Evolutionary conservation across 2,888 invertebrate species (phyloP).

Genomic region (Hylaea fasciaria): DNA sequence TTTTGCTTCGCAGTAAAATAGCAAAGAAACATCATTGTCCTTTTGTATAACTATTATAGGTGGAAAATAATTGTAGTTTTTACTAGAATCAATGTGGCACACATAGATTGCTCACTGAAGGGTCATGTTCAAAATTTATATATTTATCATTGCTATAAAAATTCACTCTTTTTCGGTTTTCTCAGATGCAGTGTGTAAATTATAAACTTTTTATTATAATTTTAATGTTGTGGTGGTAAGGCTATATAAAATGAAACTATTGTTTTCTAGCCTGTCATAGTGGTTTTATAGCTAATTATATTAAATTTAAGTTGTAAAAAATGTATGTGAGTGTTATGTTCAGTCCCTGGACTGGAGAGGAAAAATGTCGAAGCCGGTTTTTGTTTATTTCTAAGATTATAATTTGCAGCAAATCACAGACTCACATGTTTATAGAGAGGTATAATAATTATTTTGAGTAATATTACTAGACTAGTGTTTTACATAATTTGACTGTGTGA

Average conservation of each 20-base stretch:
- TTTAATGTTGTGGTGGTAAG: conserved; percentile 42
- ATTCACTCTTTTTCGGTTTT: conserved; percentile 21
- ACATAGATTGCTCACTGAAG: conserved; percentile 36
- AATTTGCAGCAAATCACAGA: conserved; percentile 35
- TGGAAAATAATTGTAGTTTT: conserved; percentile 28
- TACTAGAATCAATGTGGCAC: conserved; percentile 14
- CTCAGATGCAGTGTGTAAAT: conserved; percentile 27
- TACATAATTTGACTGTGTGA: neutral
- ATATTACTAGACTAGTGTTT: neutral
- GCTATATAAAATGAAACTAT: conserved; percentile 44
- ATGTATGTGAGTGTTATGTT: conserved; percentile 66
- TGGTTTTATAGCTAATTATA: conserved; percentile 66
- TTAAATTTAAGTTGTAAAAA: conserved; percentile 74
- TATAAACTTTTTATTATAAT: conserved; percentile 29
- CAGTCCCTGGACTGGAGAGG: conserved; percentile 42
- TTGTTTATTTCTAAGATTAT: conserved; percentile 27
- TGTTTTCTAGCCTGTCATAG: conserved; percentile 63
- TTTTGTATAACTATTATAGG: conserved; percentile 33
- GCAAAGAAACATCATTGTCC: conserved; percentile 46
- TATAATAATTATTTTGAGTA: neutral
- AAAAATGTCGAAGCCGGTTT: conserved; percentile 24
- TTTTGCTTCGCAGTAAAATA: conserved; percentile 64
- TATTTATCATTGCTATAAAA: neutral
- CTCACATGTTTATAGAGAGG: conserved; percentile 25
- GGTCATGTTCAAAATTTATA: neutral